Evolutionary conservation across 2,888 invertebrate genomes (phyloP), one percentile per base, ranked within the genome.

Genomic region (Pristionchus entomophagus): DNA sequence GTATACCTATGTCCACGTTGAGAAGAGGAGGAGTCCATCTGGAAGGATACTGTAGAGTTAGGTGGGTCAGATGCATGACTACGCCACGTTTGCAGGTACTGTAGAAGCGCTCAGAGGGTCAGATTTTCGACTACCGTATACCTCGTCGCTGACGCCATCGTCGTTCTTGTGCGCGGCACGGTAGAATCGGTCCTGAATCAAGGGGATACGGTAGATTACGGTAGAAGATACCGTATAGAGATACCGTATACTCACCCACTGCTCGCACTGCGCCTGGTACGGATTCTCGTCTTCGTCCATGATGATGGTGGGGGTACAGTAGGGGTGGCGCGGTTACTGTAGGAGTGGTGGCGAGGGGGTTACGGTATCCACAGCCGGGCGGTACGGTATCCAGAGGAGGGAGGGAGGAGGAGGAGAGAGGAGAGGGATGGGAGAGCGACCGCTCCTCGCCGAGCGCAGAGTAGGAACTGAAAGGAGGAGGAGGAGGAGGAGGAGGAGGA

Each of bases 251-350:
- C 73, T 17, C 41, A 80, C 80, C 59, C 38, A 41, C 19, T 82
- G 56, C 2, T 82, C 56, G 59, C 22, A 59, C 38, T 38, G 41
- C 26, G 82, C 56, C 56, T 38, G 82, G 59, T 82, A 82, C 38
- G 82, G 82, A 29, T 82, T 82, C 82, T 82, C 82, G n/a, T 82
- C 82, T 26, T n/a, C 38, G 41, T 82, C 82, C 49, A 51, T 51
- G 73, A n/a, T n/a, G n/a, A n/a, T n/a, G n/a, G n/a, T n/a, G n/a
- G n/a, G n/a, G n/a, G 35, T 65, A 65, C 73, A 41, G 69, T 65
- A 65, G 69, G 22, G 10, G 62, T 5, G 53, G 53, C 26, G 26
- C 56, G n/a, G 56, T 22, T n/a, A 29, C 29, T 26, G 59, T 10
- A 10, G 59, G 59, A 22, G 14, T 29, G n/a, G n/a, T n/a, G n/a